Evolutionary conservation across 2,797 vertebrate genomes (phyloP).

Genomic region (Thamnophis elegans): DNA sequence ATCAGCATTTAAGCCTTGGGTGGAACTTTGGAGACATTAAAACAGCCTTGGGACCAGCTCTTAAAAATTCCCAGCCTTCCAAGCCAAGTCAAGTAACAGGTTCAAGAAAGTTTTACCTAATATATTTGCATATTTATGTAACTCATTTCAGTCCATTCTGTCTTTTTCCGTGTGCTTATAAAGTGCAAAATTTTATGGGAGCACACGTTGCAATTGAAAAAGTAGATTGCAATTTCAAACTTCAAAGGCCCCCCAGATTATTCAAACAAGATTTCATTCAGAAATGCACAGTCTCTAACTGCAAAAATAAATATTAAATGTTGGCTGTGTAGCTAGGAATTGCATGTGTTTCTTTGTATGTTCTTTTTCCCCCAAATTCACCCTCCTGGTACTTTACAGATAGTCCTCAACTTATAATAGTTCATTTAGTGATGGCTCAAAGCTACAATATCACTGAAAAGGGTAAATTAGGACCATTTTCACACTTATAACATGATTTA

Average conservation of each 20-base stretch:
- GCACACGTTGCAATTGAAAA: neutral
- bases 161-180: neutral
- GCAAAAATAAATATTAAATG: slow-evolving; percentile 50
- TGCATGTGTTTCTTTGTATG: neutral
- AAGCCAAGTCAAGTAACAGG: neutral
- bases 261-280: neutral
- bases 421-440: neutral
- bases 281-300: too few species aligned
- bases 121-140: neutral
- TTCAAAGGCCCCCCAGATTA: neutral
- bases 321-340: slow-evolving; percentile 2
- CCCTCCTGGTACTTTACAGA: fast-evolving
- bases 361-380: neutral
- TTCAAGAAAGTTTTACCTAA: neutral
- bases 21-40: neutral
- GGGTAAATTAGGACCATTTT: neutral
- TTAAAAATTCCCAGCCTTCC: neutral
- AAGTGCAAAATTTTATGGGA: neutral
- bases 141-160: neutral
- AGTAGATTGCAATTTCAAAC: neutral
- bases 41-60: neutral
- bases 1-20: neutral
- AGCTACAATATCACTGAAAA: neutral
- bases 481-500: neutral
- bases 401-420: neutral